Conservation (phyloP, 2,113 vertebrate genomes). For the Epinephelus moara region DNA sequence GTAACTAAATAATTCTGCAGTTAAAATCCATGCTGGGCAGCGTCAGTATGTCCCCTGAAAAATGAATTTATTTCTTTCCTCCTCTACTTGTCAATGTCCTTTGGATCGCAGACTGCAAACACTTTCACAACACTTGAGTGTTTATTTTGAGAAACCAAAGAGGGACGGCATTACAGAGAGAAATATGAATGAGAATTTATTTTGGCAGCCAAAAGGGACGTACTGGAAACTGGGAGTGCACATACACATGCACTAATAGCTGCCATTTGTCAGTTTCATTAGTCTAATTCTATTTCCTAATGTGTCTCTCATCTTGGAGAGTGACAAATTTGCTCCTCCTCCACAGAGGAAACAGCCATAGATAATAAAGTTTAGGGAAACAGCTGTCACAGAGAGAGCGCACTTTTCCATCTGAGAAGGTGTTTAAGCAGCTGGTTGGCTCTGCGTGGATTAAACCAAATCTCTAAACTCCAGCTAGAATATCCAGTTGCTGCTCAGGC, state of each 20-base stretch:
- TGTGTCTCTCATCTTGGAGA: constrained; percentile 52
- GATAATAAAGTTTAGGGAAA: constrained; percentile 53
- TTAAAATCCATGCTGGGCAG: not conserved
- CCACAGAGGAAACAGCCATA: constrained; percentile 29
- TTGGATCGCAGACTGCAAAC: not conserved
- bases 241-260: constrained; percentile 53
- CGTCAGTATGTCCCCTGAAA: not conserved
- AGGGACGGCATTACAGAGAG: constrained; percentile 1
- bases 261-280: constrained; percentile 68
- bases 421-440: constrained; percentile 50
- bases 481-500: constrained; percentile 21
- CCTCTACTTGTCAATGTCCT: constrained; percentile 2
- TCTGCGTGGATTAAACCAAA: constrained; percentile 49
- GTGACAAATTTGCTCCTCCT: constrained; percentile 53
- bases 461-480: constrained; percentile 44
- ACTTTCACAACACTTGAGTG: not conserved
- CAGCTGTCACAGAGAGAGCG: constrained; percentile 38
- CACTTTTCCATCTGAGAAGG: constrained; percentile 38
- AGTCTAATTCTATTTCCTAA: constrained; percentile 66
- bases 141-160: constrained; percentile 15
- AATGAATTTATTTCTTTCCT: constrained; percentile 14
- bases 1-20: not conserved
- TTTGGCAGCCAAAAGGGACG: constrained; percentile 34
- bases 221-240: constrained; percentile 21
- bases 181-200: constrained; percentile 13